Evolutionary conservation across 1,140 invertebrate species (phyloP), one percentile per base, ranked within the genome.

Genomic region (Drosophila pseudoobscura): DNA sequence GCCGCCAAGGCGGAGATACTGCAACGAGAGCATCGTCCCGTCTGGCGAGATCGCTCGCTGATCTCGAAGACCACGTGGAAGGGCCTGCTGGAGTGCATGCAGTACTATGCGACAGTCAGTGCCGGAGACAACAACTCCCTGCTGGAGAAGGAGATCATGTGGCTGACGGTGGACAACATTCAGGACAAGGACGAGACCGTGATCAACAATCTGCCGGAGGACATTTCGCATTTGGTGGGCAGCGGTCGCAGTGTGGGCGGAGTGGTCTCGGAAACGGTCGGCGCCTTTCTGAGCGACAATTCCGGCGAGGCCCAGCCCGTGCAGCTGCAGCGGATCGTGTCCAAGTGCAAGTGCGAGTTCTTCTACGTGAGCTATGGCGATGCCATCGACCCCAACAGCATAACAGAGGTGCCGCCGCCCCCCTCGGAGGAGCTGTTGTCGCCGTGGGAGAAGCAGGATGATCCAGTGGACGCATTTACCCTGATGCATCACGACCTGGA

Each of bases 401-500:
- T 95, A 7, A 93, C 94, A 11, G 93, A 95, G 91, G 94, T 96
- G 44, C 93, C 95, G 35, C 93, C 94, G 20, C 93, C 94, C 0
- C 95, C 95, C 1, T 93, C 94, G 6, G 95, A 96, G 90, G 96
- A 96, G 80, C 93, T 92, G 2, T 78, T 93, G 0, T 94, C 94
- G 51, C 95, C 94, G 0, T 96, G 95, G 94, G 95, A 96, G 70
- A 94, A 95, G 65, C 94, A 95, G 70, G 96, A 98, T 80, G 95
- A 96, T 29, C 96, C 97, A 13, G 97, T 98, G 5, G 98, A 99
- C 93, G 97, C 97, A 3, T 99, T 99, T 87, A 99, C 98, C 0
- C 92, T 99, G 2, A 98, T 99, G 95, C 99, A 99, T 93, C 97
- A 99, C 90, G 98, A 99, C 92, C 93, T 99, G 2, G 97, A 99